Evolutionary conservation across 2,113 vertebrate genomes (phyloP).

Genomic region (Acrocephalus kingi): DNA sequence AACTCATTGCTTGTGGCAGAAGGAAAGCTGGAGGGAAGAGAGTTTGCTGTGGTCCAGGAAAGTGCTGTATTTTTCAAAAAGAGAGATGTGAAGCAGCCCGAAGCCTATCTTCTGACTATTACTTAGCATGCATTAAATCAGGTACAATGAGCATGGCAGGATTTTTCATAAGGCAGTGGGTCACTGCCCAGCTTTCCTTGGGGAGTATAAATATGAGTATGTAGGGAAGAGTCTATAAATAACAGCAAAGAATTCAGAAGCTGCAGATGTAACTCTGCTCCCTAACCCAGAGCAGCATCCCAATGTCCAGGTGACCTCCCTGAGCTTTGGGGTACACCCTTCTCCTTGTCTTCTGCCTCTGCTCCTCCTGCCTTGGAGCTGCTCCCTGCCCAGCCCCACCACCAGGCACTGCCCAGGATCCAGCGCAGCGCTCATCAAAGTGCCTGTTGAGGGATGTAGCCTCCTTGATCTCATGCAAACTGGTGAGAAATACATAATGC

Average conservation of each 20-base stretch:
- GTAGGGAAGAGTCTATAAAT: neutral
- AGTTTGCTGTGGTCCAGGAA: neutral
- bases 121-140: neutral
- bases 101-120: neutral
- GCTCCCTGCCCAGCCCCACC: neutral
- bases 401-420: neutral
- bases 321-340: neutral
- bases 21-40: neutral
- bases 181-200: neutral
- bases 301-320: accelerated
- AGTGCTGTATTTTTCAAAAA: neutral
- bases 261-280: accelerated
- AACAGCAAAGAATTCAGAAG: neutral
- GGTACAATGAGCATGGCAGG: neutral
- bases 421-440: accelerated
- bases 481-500: constrained; percentile 9
- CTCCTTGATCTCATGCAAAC: neutral
- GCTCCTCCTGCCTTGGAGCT: neutral
- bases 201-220: neutral
- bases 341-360: neutral
- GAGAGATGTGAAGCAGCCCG: neutral
- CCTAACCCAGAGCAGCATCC: neutral
- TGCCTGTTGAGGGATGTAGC: neutral
- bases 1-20: neutral
- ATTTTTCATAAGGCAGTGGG: neutral